Evolutionary conservation across 2,113 vertebrate genomes (phyloP), one percentile per base, ranked within the genome.

Genomic region (Lepisosteus osseus): DNA sequence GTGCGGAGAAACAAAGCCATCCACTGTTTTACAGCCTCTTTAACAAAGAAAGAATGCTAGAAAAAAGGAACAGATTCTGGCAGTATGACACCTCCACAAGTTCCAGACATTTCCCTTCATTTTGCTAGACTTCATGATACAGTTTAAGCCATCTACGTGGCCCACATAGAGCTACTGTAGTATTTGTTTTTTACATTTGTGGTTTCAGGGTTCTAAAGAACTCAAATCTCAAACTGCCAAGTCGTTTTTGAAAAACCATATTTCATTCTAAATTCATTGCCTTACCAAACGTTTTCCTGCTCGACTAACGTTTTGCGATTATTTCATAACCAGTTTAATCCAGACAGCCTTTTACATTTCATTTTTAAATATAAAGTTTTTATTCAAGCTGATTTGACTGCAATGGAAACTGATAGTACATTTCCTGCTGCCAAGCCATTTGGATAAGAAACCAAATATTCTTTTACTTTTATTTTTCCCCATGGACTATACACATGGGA

Each of bases 1-100:
- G 72, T 59, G 5, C 5, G 77, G 83, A 85, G 83, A 93, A 94
- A 96, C 92, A 96, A 93, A 91, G 90, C 85, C 70, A 81, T 78
- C 86, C 66, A 91, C 86, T 95, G 86, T 95, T 89, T 79, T 71
- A 83, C 84, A 86, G 74, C 79, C 83, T 87, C 82, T 92, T 86
- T 87, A 89, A 86, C 77, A 80, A 83, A 77, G 74, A 2, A 79
- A 77, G 78, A 86, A 87, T 76, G 81, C 74, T 80, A 85, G 84
- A 83, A 74, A 78, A 79, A 86, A 89, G 86, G 84, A 89, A 88
- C 73, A 74, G 42, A 74, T 77, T 74, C 73, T 69, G 78, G 72
- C 63, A 57, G 80, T 76, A 17, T 65, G 80, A 86, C 88, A 90
- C 89, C 86, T 90, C 77, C 42, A 75, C 74, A 77, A 71, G 70